Evolutionary conservation across 2,888 invertebrate species (phyloP).

Genomic region (Xanthia togata): DNA sequence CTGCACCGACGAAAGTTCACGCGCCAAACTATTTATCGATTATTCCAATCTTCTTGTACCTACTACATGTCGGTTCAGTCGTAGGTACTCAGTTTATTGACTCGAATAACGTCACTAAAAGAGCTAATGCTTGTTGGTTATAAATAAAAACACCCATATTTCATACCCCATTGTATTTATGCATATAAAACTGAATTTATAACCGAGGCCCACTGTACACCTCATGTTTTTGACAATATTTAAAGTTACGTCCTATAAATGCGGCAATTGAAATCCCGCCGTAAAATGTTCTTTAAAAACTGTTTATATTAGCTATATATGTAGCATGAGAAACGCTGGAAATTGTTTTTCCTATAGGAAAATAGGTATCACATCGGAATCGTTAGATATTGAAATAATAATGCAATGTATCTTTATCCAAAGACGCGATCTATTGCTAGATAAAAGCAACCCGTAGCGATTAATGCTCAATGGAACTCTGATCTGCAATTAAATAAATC

Average conservation of each 20-base stretch:
- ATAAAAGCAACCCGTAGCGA: constrained; percentile 13
- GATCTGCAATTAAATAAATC: constrained; percentile 59
- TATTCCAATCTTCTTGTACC: constrained; percentile 78
- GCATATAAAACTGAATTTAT: constrained; percentile 65
- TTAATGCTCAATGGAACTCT: constrained; percentile 31
- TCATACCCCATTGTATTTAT: constrained; percentile 62
- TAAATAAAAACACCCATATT: constrained; percentile 66
- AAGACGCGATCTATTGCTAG: constrained; percentile 9
- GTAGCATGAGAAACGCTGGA: constrained; percentile 2
- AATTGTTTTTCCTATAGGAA: constrained; percentile 14
- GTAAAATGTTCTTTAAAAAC: constrained; percentile 43
- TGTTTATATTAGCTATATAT: background rate
- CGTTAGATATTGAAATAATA: background rate
- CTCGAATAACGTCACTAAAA: constrained; percentile 53
- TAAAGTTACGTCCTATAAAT: constrained; percentile 59
- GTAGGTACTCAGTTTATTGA: constrained; percentile 60
- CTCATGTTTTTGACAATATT: constrained; percentile 60
- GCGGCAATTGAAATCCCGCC: constrained; percentile 41
- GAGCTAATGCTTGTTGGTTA: constrained; percentile 47
- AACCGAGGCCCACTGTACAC: constrained; percentile 51
- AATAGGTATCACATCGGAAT: constrained; percentile 1
- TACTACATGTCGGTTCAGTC: constrained; percentile 48
- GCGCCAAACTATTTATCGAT: constrained; percentile 82
- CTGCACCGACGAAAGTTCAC: constrained; percentile 84
- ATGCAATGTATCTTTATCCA: constrained; percentile 1